Conservation (phyloP, 2,113 vertebrate species). For the Nothocercus nigrocapillus region DNA sequence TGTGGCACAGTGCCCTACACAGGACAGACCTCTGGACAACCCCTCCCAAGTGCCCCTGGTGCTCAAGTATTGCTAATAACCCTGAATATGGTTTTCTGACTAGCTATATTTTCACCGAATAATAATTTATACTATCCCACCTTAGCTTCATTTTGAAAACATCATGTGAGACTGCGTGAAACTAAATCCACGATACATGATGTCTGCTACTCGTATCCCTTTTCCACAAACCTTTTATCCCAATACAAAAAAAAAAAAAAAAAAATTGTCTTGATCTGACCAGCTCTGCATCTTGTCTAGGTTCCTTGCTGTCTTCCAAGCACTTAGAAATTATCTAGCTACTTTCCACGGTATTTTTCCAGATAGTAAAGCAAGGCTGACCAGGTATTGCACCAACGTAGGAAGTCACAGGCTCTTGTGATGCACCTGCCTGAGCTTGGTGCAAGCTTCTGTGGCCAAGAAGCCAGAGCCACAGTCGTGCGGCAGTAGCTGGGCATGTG, state of each 20-base stretch:
- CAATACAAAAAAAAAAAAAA: not conserved
- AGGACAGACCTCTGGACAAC: not conserved
- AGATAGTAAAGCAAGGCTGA: not conserved
- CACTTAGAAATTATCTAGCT: not conserved
- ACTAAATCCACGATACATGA: not conserved
- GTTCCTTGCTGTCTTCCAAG: not conserved
- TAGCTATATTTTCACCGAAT: not conserved
- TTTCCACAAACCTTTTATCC: not conserved
- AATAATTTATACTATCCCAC: not conserved
- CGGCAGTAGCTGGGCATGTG: not conserved
- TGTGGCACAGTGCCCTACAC: not conserved
- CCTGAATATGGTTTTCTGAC: not conserved
- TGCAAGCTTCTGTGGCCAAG: not conserved
- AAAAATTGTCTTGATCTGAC: not conserved
- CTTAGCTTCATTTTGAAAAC: not conserved
- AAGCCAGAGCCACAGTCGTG: not conserved
- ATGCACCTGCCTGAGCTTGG: not conserved
- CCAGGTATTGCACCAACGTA: not conserved
- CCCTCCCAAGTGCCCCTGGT: too few relatives aligned
- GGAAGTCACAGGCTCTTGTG: not conserved
- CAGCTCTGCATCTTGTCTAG: not conserved
- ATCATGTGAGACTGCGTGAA: not conserved
- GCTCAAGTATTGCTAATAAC: not conserved
- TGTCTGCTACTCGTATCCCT: not conserved
- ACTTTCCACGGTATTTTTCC: not conserved